Conservation (phyloP, 92 coral and sea anemone genomes). For the Parazoanthus atlanticus region DNA sequence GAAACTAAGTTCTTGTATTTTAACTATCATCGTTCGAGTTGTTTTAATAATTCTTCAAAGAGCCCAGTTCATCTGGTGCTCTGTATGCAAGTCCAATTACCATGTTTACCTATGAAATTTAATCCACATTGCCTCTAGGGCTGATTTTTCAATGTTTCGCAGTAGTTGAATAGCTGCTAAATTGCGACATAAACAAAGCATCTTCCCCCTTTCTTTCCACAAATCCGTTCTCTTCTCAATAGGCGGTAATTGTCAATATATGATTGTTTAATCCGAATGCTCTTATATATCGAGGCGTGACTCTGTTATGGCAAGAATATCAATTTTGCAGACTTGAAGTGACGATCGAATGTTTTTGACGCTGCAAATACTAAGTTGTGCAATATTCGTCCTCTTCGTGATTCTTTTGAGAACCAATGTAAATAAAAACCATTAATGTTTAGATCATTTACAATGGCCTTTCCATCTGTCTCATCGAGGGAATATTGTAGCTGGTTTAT, state of each 20-base stretch:
- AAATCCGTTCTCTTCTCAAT: slow-evolving; percentile 37
- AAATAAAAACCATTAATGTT: slow-evolving; percentile 1
- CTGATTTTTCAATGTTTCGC: slow-evolving; percentile 25
- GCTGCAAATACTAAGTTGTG: slow-evolving; percentile 51
- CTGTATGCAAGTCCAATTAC: slow-evolving; percentile 50
- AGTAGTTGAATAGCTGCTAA: slow-evolving; percentile 45
- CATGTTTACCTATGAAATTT: slow-evolving; percentile 34
- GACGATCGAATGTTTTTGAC: slow-evolving; percentile 19
- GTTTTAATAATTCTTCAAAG: slow-evolving; percentile 31
- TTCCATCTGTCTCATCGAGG: not conserved
- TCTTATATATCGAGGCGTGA: slow-evolving; percentile 32
- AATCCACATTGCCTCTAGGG: slow-evolving; percentile 51
- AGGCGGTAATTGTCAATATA: slow-evolving; percentile 35
- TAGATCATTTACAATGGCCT: slow-evolving; percentile 4
- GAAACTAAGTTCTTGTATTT: slow-evolving; percentile 55
- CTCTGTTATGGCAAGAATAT: slow-evolving; percentile 53
- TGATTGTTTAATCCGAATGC: slow-evolving; percentile 40
- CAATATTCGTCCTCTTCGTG: slow-evolving; percentile 33
- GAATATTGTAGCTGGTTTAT: slow-evolving; percentile 1
- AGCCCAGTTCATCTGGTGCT: slow-evolving; percentile 39
- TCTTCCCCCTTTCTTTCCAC: slow-evolving; percentile 44
- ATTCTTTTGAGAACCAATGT: not conserved
- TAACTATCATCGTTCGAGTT: slow-evolving; percentile 48
- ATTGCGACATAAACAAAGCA: not conserved
- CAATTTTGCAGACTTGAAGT: slow-evolving; percentile 34